These are phyloP conservation scores for Tetanocera ferruginea DNA, from an alignment of 2,888 invertebrate species.

Conservation along the genomic window DNA sequence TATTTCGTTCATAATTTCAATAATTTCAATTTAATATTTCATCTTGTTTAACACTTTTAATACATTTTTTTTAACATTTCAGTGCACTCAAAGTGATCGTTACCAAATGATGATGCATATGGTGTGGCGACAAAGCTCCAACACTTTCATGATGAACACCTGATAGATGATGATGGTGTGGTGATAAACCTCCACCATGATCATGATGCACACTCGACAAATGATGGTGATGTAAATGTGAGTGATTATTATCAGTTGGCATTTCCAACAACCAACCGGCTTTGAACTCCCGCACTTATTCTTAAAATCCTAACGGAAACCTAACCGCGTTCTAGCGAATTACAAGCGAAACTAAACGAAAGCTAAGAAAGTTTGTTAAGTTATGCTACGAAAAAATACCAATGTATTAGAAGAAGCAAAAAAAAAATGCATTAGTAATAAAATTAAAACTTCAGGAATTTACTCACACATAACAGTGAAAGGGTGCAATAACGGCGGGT, in stretches of 20 bases:
- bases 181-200: slow-evolving; percentile 59
- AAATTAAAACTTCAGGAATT: slow-evolving; percentile 58
- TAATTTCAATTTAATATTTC: too few species aligned
- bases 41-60: too few species aligned
- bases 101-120: slow-evolving; percentile 65
- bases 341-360: slow-evolving; percentile 51
- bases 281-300: slow-evolving; percentile 49
- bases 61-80: too few species aligned
- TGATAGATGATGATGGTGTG: slow-evolving; percentile 63
- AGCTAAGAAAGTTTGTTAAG: not conserved
- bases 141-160: slow-evolving; percentile 19
- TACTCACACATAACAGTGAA: slow-evolving; percentile 62
- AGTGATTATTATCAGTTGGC: slow-evolving; percentile 60
- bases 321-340: not conserved
- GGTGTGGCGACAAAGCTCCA: slow-evolving; percentile 62
- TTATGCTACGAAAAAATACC: slow-evolving; percentile 1
- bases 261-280: slow-evolving; percentile 48
- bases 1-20: too few species aligned
- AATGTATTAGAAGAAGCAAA: slow-evolving; percentile 7
- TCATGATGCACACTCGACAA: slow-evolving; percentile 56
- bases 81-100: slow-evolving; percentile 10
- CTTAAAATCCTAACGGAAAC: slow-evolving; percentile 44
- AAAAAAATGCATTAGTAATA: slow-evolving; percentile 36
- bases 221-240: slow-evolving; percentile 61
- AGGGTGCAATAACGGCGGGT: slow-evolving; percentile 14